Evolutionary conservation across 2,113 vertebrate species (phyloP).

Genomic region (Hiodon tergisus): DNA sequence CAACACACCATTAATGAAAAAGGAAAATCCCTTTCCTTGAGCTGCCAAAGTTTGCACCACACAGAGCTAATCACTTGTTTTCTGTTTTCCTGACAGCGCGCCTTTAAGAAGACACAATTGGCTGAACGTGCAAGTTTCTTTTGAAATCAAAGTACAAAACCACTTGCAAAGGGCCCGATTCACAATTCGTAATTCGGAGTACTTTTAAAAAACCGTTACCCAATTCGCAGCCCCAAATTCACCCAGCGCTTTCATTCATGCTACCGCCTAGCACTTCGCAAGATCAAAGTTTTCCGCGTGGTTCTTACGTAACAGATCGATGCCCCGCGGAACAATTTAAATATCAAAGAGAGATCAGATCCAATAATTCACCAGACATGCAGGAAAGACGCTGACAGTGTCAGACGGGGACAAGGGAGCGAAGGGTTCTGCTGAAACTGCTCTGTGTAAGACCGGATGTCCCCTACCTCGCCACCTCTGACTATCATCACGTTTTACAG

Average conservation of each 20-base stretch:
- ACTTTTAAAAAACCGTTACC: constrained; percentile 58
- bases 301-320: background rate
- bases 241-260: constrained; percentile 22
- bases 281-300: background rate
- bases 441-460: constrained; percentile 26
- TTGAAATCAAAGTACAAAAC: constrained; percentile 16
- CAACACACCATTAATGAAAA: background rate
- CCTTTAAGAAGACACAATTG: constrained; percentile 23
- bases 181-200: constrained; percentile 14
- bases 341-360: background rate
- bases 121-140: background rate
- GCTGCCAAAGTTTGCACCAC: too few species aligned
- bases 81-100: constrained; percentile 25
- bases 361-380: background rate
- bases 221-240: constrained; percentile 43
- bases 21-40: background rate
- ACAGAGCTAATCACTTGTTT: constrained; percentile 13
- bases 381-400: background rate
- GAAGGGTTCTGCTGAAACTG: background rate
- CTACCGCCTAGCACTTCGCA: background rate
- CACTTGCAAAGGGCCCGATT: constrained; percentile 15
- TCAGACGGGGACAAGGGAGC: background rate
- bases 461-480: constrained; percentile 52
- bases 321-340: constrained; percentile 1
- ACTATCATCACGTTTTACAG: constrained; percentile 64